A percentile compares a stretch with the other conserved stretches of the same genome.
Conservation (phyloP, 2,113 vertebrate species). For the Eidolon helvum region DNA sequence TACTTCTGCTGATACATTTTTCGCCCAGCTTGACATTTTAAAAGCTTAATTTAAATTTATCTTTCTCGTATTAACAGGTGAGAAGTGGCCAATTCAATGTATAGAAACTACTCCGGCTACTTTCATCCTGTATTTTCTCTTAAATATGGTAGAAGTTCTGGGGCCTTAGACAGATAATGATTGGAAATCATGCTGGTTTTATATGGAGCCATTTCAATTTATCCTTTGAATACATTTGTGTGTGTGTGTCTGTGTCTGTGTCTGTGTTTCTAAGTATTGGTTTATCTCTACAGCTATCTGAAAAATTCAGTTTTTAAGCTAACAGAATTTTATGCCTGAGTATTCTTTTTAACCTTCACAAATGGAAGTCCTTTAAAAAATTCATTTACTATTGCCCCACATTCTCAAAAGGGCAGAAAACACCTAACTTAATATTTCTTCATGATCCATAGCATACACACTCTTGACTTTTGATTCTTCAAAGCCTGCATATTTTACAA, state of each 20-base stretch:
- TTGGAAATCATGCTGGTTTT: slow-evolving; percentile 38
- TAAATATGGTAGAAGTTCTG: slow-evolving; percentile 50
- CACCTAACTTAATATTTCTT: not conserved
- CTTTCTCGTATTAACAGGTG: not conserved
- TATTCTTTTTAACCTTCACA: slow-evolving; percentile 21
- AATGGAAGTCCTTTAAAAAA: not conserved
- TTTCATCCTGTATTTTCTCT: slow-evolving; percentile 43
- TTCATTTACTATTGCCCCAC: not conserved
- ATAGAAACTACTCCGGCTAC: not conserved
- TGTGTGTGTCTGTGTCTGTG: not conserved
- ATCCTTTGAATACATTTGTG: not conserved
- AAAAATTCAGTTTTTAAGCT: slow-evolving; percentile 40
- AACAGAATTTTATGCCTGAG: slow-evolving; percentile 14
- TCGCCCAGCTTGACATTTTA: not conserved
- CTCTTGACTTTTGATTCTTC: slow-evolving; percentile 34
- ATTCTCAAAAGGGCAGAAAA: not conserved
- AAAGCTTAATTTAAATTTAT: slow-evolving; percentile 55
- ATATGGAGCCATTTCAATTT: not conserved
- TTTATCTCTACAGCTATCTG: not conserved
- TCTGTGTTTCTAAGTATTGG: not conserved
- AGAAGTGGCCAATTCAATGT: not conserved
- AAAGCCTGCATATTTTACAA: not conserved
- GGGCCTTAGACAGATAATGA: not conserved
- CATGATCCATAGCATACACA: not conserved
- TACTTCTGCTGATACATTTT: not conserved